Evolutionary conservation across 2,797 vertebrate species (phyloP), one percentile per base, ranked within the genome.

Genomic region (Hirundo rustica): DNA sequence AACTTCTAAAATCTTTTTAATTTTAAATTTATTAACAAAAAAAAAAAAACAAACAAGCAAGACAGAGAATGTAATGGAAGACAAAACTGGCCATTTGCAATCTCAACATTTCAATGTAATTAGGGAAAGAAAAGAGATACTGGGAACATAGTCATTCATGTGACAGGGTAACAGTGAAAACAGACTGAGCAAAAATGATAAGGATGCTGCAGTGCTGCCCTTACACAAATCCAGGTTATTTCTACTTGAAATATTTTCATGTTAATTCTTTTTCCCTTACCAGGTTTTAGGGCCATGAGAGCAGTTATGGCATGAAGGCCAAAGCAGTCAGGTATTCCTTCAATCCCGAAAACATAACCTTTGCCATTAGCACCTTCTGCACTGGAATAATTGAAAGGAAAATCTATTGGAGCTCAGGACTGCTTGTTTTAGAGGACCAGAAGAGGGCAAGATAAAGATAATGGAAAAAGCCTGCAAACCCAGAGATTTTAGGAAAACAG

Each of bases 241-340:
- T 96, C 88, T 72, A 15, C 83, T 60, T 92, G 81, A 93, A 91
- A 67, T 78, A 88, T 93, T 95, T 95, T 90, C 38, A 83, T 76
- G 38, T 66, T 71, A 42, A 44, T 71, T 95, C 38, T 38, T 32
- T 94, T 85, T 26, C 23, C 16, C 21, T 36, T 47, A 53, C 18
- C 30, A 84, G 48, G 7, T 42, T 88, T 95, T 86, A 60, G 42
- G 85, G 18, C 45, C 25, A 62, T 10, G 21, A 93, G 74, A 94
- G 78, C 34, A 29, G 36, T 20, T 36, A 61, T 61, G 58, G 36
- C 58, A 29, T 29, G 4, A 77, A 95, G 53, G 48, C 75, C 75
- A 96, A 58, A 68, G 40, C 36, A 75, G 64, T 83, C 85, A 86
- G 78, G 93, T 80, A 85, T 96, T 89, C 48, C 68, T 53, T 87